Evolutionary conservation across 2,888 invertebrate genomes (phyloP), one percentile per base, ranked within the genome.

Genomic region (Emmelina monodactyla): DNA sequence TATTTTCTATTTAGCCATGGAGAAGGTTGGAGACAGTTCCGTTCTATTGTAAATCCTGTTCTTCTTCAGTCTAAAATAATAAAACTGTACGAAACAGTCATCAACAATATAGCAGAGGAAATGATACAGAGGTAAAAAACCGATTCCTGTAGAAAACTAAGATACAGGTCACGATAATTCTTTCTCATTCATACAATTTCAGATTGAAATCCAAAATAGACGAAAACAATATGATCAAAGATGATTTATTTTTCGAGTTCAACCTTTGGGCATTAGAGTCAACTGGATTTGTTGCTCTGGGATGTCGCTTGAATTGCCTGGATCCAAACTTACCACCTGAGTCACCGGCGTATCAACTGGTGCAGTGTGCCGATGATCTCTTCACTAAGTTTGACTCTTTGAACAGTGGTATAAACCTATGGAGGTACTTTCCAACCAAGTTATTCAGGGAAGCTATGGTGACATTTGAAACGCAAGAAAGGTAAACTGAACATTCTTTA

Each of bases 21-120:
- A 0, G 86, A 89, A 44, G 82, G 83, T 33, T 92, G 92, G 92
- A 87, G 87, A 59, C 67, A 81, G 40, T 83, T 89, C 41, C 78
- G 89, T 28, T 82, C 82, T 16, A 86, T 85, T 53, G 87, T 88
- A 2, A 88, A 88, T 51, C 84, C 86, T 50, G 82, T 86, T 16
- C 84, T 89, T 82, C 69, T 89, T 54, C 83, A 86, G 51, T 86
- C 88, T 0, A 75, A 83, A 42, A 83, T 83, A 3, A 85, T 87
- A 1, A 82, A 82, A 45, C 79, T 84, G 55, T 89, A 87, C 51
- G 63, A 85, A 6, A 67, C 71, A 13, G 73, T 78, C 2, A 84
- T 88, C 35, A 83, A 85, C 51, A 72, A 80, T 40, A 85, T 87
- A 1, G 85, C 86, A 2, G 54, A 69, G 28, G 82, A 85, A 36